Evolutionary conservation across 2,797 vertebrate species (phyloP), one percentile per base, ranked within the genome.

Genomic region (Chrysocyon brachyurus): DNA sequence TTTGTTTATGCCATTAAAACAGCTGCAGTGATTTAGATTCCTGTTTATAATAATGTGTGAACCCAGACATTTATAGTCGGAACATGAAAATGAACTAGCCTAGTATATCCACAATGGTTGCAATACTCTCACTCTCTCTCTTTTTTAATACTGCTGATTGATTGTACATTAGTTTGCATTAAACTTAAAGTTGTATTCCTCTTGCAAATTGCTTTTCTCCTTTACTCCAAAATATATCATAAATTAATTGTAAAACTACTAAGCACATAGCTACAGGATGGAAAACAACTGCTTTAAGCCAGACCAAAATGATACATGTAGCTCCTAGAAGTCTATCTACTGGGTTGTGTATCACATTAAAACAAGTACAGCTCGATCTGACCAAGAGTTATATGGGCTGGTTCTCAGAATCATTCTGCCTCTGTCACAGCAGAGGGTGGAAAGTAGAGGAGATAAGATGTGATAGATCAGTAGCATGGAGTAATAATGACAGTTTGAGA

Each of bases 21-120:
- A 33, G 63, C 52, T 88, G 11, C 26, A 79, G 1, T 97, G 63
- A 91, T 95, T 97, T 97, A 87, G 63, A 83, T 92, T 66, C 31
- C 31, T 72, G 22, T 97, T 97, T 96, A 96, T 93, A 97, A 92
- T 92, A 96, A 96, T 92, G 63, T 85, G 52, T 88, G 59, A 97
- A 96, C 19, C 78, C 72, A 93, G 91, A 91, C 72, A 89, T 91
- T 97, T 96, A 96, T 94, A 77, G 57, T 63, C 87, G n/a, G 54
- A 87, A 81, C 49, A 87, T 79, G 95, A 97, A 97, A 97, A 93
- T 93, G 52, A 95, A 96, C 72, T 92, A 93, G 52, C 86, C 77
- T 77, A 66, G 66, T 79, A 86, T 85, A 86, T 46, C 83, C 52
- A 90, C 28, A 97, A 79, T 7, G 73, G 54, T 90, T 92, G 11